Conservation (phyloP, 37 sponge, comb jelly and placozoan species). For the Geodia barretti region DNA sequence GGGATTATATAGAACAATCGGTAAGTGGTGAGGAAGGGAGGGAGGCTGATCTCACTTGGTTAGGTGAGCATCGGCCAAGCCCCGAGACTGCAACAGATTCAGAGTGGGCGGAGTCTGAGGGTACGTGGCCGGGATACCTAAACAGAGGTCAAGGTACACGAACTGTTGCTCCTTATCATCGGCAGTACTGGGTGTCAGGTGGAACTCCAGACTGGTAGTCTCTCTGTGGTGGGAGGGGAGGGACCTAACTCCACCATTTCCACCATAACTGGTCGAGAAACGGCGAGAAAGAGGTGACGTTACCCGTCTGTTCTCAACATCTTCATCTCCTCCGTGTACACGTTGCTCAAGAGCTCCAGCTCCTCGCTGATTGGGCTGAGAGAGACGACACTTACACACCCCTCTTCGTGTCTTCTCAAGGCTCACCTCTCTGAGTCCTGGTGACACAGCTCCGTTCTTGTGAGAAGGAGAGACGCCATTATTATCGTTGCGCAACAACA, state of each 20-base stretch:
- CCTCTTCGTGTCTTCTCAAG: too few relatives aligned
- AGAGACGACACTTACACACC: too few relatives aligned
- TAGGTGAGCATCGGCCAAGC: conserved; percentile 64
- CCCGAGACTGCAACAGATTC: conserved; percentile 38
- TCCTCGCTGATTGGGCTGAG: conserved; percentile 35
- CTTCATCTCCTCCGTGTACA: conserved; percentile 50
- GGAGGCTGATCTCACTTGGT: conserved; percentile 19
- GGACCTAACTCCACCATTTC: too few relatives aligned
- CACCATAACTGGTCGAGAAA: too few relatives aligned
- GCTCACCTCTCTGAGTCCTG: background rate
- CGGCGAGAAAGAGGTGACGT: too few relatives aligned
- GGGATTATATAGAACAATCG: background rate
- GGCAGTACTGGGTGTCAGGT: conserved; percentile 66
- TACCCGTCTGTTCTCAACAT: conserved; percentile 12
- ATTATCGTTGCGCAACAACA: background rate
- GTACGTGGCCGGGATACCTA: conserved; percentile 19
- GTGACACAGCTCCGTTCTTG: background rate
- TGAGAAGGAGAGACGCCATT: background rate
- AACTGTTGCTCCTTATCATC: conserved; percentile 59
- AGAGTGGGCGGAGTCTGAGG: conserved; percentile 17
- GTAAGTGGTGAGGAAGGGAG: background rate
- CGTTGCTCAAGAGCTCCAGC: conserved; percentile 48
- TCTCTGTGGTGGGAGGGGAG: background rate
- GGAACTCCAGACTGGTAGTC: conserved; percentile 23
- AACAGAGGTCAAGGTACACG: conserved; percentile 58